Percentiles rank a stretch among this genome's conserved stretches.
Evolutionary conservation across 2,888 invertebrate genomes (phyloP).

Genomic region (Cephus pygmeus): DNA sequence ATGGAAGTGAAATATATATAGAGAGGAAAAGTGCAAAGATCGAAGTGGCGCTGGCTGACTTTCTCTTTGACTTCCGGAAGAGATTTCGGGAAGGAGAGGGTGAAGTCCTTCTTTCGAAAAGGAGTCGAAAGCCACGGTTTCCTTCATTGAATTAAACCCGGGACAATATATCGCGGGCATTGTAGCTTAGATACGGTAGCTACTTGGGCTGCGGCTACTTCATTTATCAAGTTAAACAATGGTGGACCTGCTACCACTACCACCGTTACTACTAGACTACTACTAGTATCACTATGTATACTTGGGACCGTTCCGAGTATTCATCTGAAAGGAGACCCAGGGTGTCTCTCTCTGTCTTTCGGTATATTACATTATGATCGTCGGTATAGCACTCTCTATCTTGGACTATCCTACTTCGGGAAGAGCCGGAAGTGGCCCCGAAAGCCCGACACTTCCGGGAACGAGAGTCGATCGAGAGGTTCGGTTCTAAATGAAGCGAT

Average conservation of each 20-base stretch:
- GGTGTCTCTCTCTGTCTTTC: neutral
- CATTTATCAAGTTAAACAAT: conserved; percentile 61
- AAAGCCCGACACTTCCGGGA: neutral
- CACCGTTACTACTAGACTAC: too few relatives aligned
- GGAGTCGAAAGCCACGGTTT: conserved; percentile 25
- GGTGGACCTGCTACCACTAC: conserved; percentile 25
- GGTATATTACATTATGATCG: neutral
- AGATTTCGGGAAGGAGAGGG: neutral
- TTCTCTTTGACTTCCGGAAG: neutral
- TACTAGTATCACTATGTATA: neutral
- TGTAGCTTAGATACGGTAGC: conserved; percentile 7
- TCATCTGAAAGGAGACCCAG: neutral
- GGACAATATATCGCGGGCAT: conserved; percentile 47
- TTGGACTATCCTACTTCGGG: neutral
- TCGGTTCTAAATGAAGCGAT: conserved; percentile 4
- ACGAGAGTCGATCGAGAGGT: neutral
- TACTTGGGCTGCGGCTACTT: conserved; percentile 45
- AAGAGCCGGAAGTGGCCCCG: neutral
- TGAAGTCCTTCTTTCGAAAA: neutral
- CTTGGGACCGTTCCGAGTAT: neutral
- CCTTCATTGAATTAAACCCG: conserved; percentile 45
- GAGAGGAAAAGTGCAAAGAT: neutral
- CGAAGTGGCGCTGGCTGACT: neutral
- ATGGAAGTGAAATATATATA: neutral
- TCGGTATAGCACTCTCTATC: neutral